These are phyloP conservation scores for Drosophila mettleri DNA, from an alignment of 2,888 invertebrate genomes.

Conservation along the genomic window DNA sequence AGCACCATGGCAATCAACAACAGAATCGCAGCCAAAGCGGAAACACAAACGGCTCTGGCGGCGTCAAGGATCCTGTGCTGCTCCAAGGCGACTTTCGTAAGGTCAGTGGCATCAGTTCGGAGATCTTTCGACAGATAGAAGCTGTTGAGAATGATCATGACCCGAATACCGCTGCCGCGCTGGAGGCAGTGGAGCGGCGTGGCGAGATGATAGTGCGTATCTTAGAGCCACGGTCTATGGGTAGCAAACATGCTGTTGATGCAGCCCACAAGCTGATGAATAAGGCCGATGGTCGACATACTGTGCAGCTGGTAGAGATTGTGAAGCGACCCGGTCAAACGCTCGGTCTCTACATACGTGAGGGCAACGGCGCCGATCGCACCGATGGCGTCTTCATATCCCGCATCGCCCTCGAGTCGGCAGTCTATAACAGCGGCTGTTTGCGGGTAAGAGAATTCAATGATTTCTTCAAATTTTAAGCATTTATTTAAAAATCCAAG, in stretches of 20 bases:
- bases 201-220: slow-evolving; percentile 98
- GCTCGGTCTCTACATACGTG: slow-evolving; percentile 98
- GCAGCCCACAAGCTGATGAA: slow-evolving; percentile 93
- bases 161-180: slow-evolving; percentile 95
- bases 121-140: slow-evolving; percentile 98
- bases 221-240: slow-evolving; percentile 94
- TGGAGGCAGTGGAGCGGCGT: slow-evolving; percentile 96
- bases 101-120: slow-evolving; percentile 98
- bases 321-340: slow-evolving; percentile 99
- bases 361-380: slow-evolving; percentile 99
- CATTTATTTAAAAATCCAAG: neutral
- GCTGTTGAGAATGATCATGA: slow-evolving; percentile 98
- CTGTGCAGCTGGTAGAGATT: slow-evolving; percentile 97
- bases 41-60: slow-evolving; percentile 72
- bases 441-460: slow-evolving; percentile 88
- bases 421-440: slow-evolving; percentile 98
- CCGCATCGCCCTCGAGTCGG: slow-evolving; percentile 96
- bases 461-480: neutral
- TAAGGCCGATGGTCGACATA: slow-evolving; percentile 88
- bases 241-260: slow-evolving; percentile 94
- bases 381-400: slow-evolving; percentile 99
- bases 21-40: slow-evolving; percentile 70
- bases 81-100: slow-evolving; percentile 97
- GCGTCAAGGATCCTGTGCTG: slow-evolving; percentile 89
- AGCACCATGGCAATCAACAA: slow-evolving; percentile 85